phyloP scores from a whole-genome alignment of 1,140 invertebrate genomes.

The Eumaeus atala region DNA sequence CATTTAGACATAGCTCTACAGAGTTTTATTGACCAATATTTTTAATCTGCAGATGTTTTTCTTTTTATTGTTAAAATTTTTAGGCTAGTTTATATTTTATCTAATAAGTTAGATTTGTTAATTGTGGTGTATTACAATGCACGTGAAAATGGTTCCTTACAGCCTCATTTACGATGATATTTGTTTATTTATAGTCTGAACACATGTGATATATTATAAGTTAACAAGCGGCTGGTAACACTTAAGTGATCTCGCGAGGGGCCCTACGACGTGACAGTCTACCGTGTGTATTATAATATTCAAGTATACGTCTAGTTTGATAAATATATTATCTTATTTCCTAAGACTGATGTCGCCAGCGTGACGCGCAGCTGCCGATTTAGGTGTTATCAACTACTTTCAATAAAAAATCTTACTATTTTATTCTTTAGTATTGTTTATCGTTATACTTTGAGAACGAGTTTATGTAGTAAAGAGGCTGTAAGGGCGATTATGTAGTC shows the following conservation, averaged over 20 bases:
- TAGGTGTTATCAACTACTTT: slow-evolving; percentile 45
- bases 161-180: slow-evolving; percentile 44
- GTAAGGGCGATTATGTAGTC: slow-evolving; percentile 72
- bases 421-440: slow-evolving; percentile 58
- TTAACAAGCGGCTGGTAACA: slow-evolving; percentile 44
- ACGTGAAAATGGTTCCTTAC: slow-evolving; percentile 59
- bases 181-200: slow-evolving; percentile 61
- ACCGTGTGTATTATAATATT: slow-evolving; percentile 19
- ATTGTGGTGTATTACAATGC: slow-evolving; percentile 70
- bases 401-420: slow-evolving; percentile 39
- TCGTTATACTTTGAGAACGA: slow-evolving; percentile 58
- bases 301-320: slow-evolving; percentile 26
- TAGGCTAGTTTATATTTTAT: slow-evolving; percentile 72
- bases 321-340: slow-evolving; percentile 23
- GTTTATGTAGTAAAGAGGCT: slow-evolving; percentile 48
- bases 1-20: slow-evolving; percentile 72
- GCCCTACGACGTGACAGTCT: slow-evolving; percentile 2
- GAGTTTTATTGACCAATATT: slow-evolving; percentile 70
- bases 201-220: slow-evolving; percentile 60
- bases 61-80: slow-evolving; percentile 73
- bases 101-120: slow-evolving; percentile 72
- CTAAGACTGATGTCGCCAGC: slow-evolving; percentile 27
- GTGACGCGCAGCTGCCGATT: slow-evolving; percentile 22
- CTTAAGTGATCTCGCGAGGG: slow-evolving; percentile 27
- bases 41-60: slow-evolving; percentile 52